phyloP scores from a whole-genome alignment of 2,888 invertebrate species.

The Boloria selene region DNA sequence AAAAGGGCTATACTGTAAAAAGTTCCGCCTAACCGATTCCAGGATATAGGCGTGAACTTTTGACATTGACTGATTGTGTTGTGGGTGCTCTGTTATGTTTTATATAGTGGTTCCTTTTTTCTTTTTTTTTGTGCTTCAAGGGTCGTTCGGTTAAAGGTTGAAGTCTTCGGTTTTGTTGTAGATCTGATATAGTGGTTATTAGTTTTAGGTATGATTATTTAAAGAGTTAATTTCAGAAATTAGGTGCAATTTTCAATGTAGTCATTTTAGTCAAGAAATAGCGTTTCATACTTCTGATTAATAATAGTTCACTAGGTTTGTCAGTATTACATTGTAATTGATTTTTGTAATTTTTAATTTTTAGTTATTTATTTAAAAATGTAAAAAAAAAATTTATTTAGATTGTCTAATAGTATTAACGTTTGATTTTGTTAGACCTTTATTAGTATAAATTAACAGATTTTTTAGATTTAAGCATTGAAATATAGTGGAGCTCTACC shows the following conservation, averaged over 20 bases:
- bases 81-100: constrained; percentile 35
- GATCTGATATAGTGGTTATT: too few relatives aligned
- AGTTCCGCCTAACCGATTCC: constrained; percentile 74
- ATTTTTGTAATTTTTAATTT: too few relatives aligned
- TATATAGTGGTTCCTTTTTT: neutral
- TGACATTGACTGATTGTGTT: constrained; percentile 41
- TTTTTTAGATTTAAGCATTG: constrained; percentile 11
- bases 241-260: neutral
- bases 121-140: neutral
- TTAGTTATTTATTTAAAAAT: too few relatives aligned
- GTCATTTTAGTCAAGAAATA: neutral
- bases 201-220: neutral
- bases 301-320: neutral
- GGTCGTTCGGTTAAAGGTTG: neutral
- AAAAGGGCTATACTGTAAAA: constrained; percentile 79
- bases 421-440: neutral
- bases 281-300: neutral
- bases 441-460: neutral
- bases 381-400: too few relatives aligned
- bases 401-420: too few relatives aligned
- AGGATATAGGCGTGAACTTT: constrained; percentile 66
- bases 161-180: neutral
- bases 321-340: neutral
- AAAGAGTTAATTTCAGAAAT: neutral
- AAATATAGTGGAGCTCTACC: constrained; percentile 14